Evolutionary conservation across 2,888 invertebrate species (phyloP).

Genomic region (Ferrisia virgata): DNA sequence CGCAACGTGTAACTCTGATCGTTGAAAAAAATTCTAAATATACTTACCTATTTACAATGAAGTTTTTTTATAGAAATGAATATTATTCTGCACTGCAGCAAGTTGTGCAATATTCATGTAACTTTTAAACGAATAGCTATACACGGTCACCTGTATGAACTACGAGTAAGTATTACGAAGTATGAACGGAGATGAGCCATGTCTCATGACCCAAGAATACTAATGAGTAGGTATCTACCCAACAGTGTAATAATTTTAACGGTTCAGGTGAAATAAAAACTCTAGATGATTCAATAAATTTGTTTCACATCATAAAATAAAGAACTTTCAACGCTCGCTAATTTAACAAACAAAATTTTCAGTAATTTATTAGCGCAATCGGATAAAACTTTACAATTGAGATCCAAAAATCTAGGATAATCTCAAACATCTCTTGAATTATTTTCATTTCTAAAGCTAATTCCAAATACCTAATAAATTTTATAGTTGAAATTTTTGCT

Average conservation of each 20-base stretch:
- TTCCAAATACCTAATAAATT: slow-evolving; percentile 10
- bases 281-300: background rate
- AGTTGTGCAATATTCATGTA: too few relatives aligned
- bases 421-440: background rate
- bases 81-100: too few relatives aligned
- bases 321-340: slow-evolving; percentile 8
- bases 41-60: too few relatives aligned
- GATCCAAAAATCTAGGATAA: background rate
- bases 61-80: too few relatives aligned
- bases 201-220: too few relatives aligned
- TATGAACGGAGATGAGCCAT: too few relatives aligned
- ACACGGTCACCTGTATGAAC: too few relatives aligned
- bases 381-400: background rate
- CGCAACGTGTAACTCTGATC: too few relatives aligned
- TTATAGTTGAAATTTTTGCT: background rate
- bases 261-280: background rate
- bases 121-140: too few relatives aligned
- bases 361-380: background rate
- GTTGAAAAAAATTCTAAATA: too few relatives aligned
- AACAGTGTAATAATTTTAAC: too few relatives aligned
- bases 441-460: slow-evolving; percentile 19
- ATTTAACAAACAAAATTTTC: background rate
- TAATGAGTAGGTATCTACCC: background rate
- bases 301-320: slow-evolving; percentile 15
- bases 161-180: too few relatives aligned